Evolutionary conservation across 1,140 invertebrate genomes (phyloP).

Genomic region (Plectrocnemia conspersa): DNA sequence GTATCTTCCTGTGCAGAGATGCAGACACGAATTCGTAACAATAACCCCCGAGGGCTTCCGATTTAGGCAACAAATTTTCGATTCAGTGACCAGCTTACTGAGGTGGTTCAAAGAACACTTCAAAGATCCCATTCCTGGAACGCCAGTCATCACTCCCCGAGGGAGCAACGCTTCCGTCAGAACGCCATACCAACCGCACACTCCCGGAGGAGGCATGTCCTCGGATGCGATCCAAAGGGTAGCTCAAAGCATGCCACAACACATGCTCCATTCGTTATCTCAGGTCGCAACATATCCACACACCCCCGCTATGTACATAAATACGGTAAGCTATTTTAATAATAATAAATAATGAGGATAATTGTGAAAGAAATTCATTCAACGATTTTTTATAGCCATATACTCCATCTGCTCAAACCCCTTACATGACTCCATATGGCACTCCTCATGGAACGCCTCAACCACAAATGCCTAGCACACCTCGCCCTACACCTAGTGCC

Average conservation of each 20-base stretch:
- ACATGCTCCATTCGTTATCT: constrained; percentile 67
- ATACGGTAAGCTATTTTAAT: constrained; percentile 46
- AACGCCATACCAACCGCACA: constrained; percentile 67
- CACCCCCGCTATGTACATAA: constrained; percentile 58
- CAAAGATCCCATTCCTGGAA: constrained; percentile 77
- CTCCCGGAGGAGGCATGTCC: constrained; percentile 47
- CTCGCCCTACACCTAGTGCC: constrained; percentile 57
- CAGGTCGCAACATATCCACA: constrained; percentile 64
- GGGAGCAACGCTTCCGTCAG: constrained; percentile 55
- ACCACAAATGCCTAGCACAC: constrained; percentile 49
- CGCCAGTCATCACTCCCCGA: constrained; percentile 67
- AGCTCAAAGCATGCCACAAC: constrained; percentile 66
- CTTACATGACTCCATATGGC: constrained; percentile 84
- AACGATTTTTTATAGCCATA: constrained; percentile 55
- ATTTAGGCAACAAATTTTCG: constrained; percentile 85
- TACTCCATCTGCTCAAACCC: constrained; percentile 84
- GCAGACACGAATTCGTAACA: constrained; percentile 87
- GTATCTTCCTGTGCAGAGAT: constrained; percentile 81
- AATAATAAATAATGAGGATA: constrained; percentile 1
- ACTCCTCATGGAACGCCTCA: constrained; percentile 62
- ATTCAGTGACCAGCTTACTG: constrained; percentile 75
- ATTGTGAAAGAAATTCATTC: not conserved
- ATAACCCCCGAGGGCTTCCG: constrained; percentile 89
- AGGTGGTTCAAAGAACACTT: constrained; percentile 99
- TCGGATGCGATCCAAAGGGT: constrained; percentile 69